phyloP scores from a whole-genome alignment of 2,888 invertebrate species.

The Brachylomia viminalis region DNA sequence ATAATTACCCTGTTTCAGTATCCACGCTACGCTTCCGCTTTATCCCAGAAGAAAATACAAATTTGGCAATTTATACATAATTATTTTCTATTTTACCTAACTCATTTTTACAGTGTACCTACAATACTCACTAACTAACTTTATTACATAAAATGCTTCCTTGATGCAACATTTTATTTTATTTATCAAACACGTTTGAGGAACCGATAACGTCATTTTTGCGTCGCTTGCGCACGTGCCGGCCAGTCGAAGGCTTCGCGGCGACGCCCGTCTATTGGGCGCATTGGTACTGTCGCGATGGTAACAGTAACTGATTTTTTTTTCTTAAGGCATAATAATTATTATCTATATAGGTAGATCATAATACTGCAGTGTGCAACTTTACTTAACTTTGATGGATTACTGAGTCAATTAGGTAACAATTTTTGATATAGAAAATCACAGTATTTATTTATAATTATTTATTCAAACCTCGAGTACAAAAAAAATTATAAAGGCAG shows the following conservation, averaged over 20 bases:
- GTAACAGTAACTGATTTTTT: constrained; percentile 18
- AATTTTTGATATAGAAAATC: too few relatives aligned
- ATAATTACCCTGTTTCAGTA: too few relatives aligned
- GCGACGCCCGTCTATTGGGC: constrained; percentile 66
- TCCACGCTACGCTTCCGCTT: too few relatives aligned
- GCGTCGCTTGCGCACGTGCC: constrained; percentile 73
- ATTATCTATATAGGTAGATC: too few relatives aligned
- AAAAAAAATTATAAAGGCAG: too few relatives aligned
- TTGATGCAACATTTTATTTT: constrained; percentile 31
- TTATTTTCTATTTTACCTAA: neutral
- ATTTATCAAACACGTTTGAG: constrained; percentile 39
- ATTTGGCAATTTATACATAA: neutral
- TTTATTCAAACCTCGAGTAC: too few relatives aligned
- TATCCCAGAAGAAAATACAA: neutral
- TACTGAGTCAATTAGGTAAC: too few relatives aligned
- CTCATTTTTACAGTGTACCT: neutral
- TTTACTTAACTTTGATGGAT: neutral
- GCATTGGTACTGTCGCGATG: constrained; percentile 47
- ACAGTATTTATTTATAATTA: too few relatives aligned
- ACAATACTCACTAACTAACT: neutral
- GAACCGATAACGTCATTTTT: constrained; percentile 65
- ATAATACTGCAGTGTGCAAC: too few relatives aligned
- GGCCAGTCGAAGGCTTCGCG: constrained; percentile 68
- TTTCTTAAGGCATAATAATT: too few relatives aligned
- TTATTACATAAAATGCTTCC: constrained; percentile 23